Evolutionary conservation across 2,113 vertebrate genomes (phyloP).

Genomic region (Atractosteus spatula): DNA sequence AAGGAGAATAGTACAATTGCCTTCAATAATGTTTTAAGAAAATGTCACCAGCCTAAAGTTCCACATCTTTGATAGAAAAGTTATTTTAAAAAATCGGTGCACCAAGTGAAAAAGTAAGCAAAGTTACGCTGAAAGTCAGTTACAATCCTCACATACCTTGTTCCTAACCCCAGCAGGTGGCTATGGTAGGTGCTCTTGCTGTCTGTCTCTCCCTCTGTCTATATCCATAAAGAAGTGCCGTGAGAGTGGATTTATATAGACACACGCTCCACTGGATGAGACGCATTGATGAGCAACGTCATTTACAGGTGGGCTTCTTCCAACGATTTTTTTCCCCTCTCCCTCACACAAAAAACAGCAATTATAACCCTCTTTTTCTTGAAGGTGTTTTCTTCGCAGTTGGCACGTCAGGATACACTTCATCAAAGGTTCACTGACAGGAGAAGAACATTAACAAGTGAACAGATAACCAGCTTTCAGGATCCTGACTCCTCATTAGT

Average conservation of each 20-base stretch:
- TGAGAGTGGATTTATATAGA: constrained; percentile 32
- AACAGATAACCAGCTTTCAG: constrained; percentile 30
- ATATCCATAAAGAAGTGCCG: constrained; percentile 17
- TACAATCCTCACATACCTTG: neutral
- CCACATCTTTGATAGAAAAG: no score
- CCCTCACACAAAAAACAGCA: constrained; percentile 29
- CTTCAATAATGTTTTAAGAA: no score
- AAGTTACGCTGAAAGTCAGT: no score
- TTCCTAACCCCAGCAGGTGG: constrained; percentile 22
- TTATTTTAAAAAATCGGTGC: no score
- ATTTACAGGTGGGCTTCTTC: constrained; percentile 34
- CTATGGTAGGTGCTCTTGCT: neutral
- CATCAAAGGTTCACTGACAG: constrained; percentile 59
- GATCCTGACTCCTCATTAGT: constrained; percentile 40
- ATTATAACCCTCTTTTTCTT: constrained; percentile 13
- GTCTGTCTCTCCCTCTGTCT: constrained; percentile 9
- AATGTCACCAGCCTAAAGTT: no score
- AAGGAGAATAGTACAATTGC: no score
- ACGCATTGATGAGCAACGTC: constrained; percentile 38
- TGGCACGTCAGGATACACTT: constrained; percentile 62
- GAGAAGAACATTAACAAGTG: constrained; percentile 50
- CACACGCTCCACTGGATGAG: constrained; percentile 16
- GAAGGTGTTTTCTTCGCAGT: constrained; percentile 42
- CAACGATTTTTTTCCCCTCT: constrained; percentile 18
- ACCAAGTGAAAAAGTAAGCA: no score